phyloP scores from a whole-genome alignment of 2,113 vertebrate species.

The Poicephalus gulielmi region DNA sequence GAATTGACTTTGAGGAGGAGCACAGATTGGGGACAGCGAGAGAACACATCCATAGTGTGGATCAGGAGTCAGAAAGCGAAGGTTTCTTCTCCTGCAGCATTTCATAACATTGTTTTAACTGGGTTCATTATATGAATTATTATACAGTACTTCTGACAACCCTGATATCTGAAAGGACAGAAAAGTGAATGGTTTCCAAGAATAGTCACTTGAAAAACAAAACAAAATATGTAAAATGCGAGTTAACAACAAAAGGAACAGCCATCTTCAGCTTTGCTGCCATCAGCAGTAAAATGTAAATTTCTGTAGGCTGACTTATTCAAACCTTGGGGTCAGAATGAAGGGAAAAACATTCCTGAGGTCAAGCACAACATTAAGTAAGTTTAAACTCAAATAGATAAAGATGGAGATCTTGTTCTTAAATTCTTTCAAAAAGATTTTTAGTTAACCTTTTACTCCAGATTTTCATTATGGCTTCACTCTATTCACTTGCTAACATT shows the following conservation, averaged over 20 bases:
- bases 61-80: not conserved
- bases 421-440: not conserved
- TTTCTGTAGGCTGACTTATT: not conserved
- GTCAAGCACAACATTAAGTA: not conserved
- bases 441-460: not conserved
- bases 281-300: not conserved
- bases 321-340: not conserved
- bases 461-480: not conserved
- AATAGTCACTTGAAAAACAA: not conserved
- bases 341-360: not conserved
- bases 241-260: not conserved
- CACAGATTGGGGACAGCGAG: not conserved
- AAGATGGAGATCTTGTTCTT: not conserved
- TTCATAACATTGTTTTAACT: not conserved
- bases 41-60: fast-evolving
- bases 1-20: not conserved
- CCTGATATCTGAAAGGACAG: not conserved
- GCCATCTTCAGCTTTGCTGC: not conserved
- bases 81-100: not conserved
- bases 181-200: not conserved
- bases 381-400: not conserved
- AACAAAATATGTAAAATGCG: not conserved
- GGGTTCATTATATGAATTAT: not conserved
- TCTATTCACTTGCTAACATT: not conserved
- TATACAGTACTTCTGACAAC: not conserved